Base-by-base conservation (phyloP, 2,888 invertebrate species). In the Sinotaia quadrata region DNA sequence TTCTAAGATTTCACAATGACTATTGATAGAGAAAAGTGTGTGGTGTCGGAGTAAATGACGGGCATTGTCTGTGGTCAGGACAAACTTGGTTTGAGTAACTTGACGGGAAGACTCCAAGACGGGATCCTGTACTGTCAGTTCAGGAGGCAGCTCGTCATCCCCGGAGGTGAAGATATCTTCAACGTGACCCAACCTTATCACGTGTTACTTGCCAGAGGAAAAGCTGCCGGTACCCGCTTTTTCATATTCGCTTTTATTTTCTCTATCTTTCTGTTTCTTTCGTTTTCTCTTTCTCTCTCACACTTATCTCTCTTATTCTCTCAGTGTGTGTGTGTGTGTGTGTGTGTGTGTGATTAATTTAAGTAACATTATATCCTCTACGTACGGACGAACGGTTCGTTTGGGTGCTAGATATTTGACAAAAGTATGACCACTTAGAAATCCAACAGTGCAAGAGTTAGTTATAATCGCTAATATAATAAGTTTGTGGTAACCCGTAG, bases 61-160 rank as follows among this genome's bases (percentile, higher is more conserved):
- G 41, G 41, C 15, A 15, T 8, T 41, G 5, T n/a, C 4, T 49
- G 49, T 15, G 24, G 33, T n/a, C 65, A 65, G 65, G 12, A 36
- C 4, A 44, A 36, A 21, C n/a, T 57, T 31, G 71, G 67, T 3
- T 27, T 71, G 15, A 52, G 63, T 21, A 21, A 44, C 29, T 33
- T 49, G 58, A 47, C 36, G 8, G 59, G 63, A 31, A 34, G 21
- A 1, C 24, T 54, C 15, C 12, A 4, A 21, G 59, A 63, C 8
- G 71, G 71, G 5, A 24, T 71, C 21, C 41, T 71, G 5, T 21
- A 36, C n/a, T 71, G 71, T 36, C 58, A 63, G 2, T 34, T 65
- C 12, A 29, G 44, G 10, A 36, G 68, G 24, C 51, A 67, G 24
- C 29, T 71, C 2, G 29, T 59, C 29, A 44, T 67, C 8, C 47